phyloP scores from a whole-genome alignment of 1,140 invertebrate species.

The Tetragonula clypearis region DNA sequence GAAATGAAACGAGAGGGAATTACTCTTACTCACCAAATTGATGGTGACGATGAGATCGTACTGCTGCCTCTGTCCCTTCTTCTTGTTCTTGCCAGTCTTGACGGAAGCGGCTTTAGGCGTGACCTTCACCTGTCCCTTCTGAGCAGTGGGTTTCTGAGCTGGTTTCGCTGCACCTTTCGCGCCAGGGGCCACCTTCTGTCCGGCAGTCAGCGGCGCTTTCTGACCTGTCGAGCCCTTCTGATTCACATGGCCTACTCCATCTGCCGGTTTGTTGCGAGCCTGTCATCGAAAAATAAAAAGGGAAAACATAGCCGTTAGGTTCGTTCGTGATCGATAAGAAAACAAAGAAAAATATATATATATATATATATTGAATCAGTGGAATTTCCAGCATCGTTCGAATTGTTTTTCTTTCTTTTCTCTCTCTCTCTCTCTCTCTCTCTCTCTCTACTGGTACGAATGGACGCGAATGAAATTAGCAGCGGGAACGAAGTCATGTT shows the following conservation, averaged over 20 bases:
- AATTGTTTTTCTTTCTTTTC: not conserved
- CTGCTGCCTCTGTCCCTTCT: slow-evolving; percentile 90
- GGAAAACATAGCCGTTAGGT: slow-evolving; percentile 29
- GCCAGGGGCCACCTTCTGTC: slow-evolving; percentile 84
- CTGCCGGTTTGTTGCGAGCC: slow-evolving; percentile 91
- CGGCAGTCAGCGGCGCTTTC: slow-evolving; percentile 79
- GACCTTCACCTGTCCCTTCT: slow-evolving; percentile 80
- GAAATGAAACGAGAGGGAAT: too few relatives aligned
- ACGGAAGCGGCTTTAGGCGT: slow-evolving; percentile 82
- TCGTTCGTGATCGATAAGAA: not conserved
- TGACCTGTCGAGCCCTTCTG: slow-evolving; percentile 85
- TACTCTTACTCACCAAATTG: slow-evolving; percentile 86
- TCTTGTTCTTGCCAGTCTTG: slow-evolving; percentile 89
- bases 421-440: too few relatives aligned
- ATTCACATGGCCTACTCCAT: slow-evolving; percentile 87
- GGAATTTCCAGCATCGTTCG: not conserved
- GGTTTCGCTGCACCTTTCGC: slow-evolving; percentile 82
- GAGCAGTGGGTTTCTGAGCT: slow-evolving; percentile 80
- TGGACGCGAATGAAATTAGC: not conserved
- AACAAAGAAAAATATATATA: too few relatives aligned
- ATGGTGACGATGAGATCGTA: slow-evolving; percentile 92
- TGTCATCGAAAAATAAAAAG: slow-evolving; percentile 70
- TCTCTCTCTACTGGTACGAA: too few relatives aligned
- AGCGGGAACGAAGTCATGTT: not conserved
- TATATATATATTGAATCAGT: not conserved